Conservation (phyloP, 2,888 invertebrate species). For the Rhabditoides inermis region DNA sequence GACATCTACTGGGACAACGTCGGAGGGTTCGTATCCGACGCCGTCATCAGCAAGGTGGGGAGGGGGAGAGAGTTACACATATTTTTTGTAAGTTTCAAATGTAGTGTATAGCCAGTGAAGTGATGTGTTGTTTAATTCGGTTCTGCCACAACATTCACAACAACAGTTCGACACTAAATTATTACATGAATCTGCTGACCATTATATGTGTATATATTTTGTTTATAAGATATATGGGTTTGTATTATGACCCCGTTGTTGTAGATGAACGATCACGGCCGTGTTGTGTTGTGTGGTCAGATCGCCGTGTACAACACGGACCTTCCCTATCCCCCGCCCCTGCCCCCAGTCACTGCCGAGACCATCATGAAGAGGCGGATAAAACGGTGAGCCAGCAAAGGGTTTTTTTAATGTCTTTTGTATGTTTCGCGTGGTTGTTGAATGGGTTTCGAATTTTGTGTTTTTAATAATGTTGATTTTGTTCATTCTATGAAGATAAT, state of each 20-base stretch:
- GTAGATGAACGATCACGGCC: slow-evolving; percentile 52
- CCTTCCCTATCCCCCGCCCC: slow-evolving; percentile 54
- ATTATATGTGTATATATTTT: too few species aligned
- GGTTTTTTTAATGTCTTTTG: neutral
- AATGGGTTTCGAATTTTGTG: too few species aligned
- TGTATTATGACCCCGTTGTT: too few species aligned
- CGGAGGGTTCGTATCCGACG: slow-evolving; percentile 53
- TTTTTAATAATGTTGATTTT: neutral
- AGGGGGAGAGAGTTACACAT: neutral
- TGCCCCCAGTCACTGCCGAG: slow-evolving; percentile 41
- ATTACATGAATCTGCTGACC: too few species aligned
- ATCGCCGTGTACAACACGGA: slow-evolving; percentile 55
- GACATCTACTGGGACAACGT: slow-evolving; percentile 56
- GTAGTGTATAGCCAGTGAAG: neutral
- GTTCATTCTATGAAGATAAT: neutral
- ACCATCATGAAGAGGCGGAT: slow-evolving; percentile 38
- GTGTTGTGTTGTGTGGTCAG: slow-evolving; percentile 55
- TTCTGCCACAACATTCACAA: too few species aligned
- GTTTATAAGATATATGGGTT: too few species aligned
- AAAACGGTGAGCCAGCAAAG: slow-evolving; percentile 38
- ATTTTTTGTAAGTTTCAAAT: neutral
- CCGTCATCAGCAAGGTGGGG: slow-evolving; percentile 53
- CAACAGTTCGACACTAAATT: too few species aligned
- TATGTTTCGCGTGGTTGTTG: too few species aligned
- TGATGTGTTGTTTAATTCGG: too few species aligned